These are phyloP conservation scores for Pseudomugil gertrudae DNA, from an alignment of 2,797 vertebrate species.

Conservation along the genomic window DNA sequence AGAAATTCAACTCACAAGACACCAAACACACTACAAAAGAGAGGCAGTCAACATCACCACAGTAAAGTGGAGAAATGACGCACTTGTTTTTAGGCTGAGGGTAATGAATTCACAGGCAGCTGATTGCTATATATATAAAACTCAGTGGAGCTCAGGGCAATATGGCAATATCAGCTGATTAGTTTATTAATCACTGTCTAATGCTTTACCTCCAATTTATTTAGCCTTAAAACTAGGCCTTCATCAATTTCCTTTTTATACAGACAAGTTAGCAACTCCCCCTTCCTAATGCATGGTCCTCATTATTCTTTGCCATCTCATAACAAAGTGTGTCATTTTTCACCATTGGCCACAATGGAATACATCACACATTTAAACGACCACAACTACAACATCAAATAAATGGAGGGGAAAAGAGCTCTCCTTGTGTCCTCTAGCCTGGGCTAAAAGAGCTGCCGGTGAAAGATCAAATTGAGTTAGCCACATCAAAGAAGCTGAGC, in stretches of 20 bases:
- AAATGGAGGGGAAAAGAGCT: constrained; percentile 71
- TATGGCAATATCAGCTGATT: constrained; percentile 37
- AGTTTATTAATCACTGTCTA: constrained; percentile 37
- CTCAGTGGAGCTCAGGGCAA: constrained; percentile 37
- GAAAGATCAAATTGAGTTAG: constrained; percentile 74
- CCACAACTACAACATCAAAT: constrained; percentile 70
- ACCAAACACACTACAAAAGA: constrained; percentile 75
- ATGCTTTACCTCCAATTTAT: constrained; percentile 21
- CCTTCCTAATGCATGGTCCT: constrained; percentile 1
- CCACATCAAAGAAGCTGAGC: constrained; percentile 33
- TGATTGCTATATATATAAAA: constrained; percentile 65
- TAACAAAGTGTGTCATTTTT: constrained; percentile 77
- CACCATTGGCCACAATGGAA: constrained; percentile 70
- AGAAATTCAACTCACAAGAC: constrained; percentile 85
- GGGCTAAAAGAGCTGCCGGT: constrained; percentile 71
- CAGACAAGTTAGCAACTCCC: background rate
- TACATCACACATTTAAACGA: constrained; percentile 71
- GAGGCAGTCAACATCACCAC: constrained; percentile 72
- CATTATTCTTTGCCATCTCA: constrained; percentile 44
- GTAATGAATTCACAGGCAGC: constrained; percentile 43
- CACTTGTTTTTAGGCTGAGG: constrained; percentile 36
- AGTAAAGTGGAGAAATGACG: constrained; percentile 80
- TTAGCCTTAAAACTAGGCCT: constrained; percentile 6
- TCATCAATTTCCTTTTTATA: constrained; percentile 23
- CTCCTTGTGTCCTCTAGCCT: constrained; percentile 73